A percentile compares a stretch with the other conserved stretches of the same genome.
phyloP scores from a whole-genome alignment of 2,888 invertebrate species.

The Gnatocerus cornutus region DNA sequence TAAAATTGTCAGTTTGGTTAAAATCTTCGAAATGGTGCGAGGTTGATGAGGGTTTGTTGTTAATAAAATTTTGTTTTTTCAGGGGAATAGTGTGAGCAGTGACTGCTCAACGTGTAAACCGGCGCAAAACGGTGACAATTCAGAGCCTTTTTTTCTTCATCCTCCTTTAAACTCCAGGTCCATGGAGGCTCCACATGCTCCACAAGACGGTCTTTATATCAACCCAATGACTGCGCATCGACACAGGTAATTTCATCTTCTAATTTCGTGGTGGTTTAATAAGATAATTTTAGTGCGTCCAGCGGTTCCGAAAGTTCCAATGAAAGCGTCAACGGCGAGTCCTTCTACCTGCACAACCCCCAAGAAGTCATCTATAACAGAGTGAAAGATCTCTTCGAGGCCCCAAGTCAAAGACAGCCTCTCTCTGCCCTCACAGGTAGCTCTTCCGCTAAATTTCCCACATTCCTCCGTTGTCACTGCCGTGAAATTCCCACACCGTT shows the following conservation, averaged over 20 bases:
- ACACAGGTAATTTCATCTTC: slow-evolving; percentile 61
- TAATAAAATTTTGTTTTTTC: slow-evolving; percentile 1
- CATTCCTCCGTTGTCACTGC: neutral
- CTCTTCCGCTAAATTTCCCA: neutral
- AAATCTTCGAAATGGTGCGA: slow-evolving; percentile 15
- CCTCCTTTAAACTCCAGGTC: slow-evolving; percentile 73
- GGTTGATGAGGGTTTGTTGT: neutral
- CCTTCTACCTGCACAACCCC: slow-evolving; percentile 90
- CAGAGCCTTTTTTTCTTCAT: slow-evolving; percentile 85
- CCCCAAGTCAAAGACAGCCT: slow-evolving; percentile 68
- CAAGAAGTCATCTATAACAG: slow-evolving; percentile 88
- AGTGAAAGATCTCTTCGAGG: slow-evolving; percentile 87
- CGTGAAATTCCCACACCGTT: neutral
- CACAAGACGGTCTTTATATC: slow-evolving; percentile 87
- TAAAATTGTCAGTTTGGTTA: slow-evolving; percentile 17
- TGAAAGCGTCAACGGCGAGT: slow-evolving; percentile 76
- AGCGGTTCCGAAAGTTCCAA: slow-evolving; percentile 69
- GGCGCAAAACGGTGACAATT: slow-evolving; percentile 67
- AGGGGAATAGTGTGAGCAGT: slow-evolving; percentile 64
- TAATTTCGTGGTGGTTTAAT: neutral
- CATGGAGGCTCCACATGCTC: slow-evolving; percentile 71
- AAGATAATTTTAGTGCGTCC: slow-evolving; percentile 61
- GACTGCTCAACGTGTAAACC: slow-evolving; percentile 70
- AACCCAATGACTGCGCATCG: slow-evolving; percentile 82
- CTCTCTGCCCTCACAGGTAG: slow-evolving; percentile 71